phyloP scores from a whole-genome alignment of 1,140 invertebrate species.

The Papilio polytes region DNA sequence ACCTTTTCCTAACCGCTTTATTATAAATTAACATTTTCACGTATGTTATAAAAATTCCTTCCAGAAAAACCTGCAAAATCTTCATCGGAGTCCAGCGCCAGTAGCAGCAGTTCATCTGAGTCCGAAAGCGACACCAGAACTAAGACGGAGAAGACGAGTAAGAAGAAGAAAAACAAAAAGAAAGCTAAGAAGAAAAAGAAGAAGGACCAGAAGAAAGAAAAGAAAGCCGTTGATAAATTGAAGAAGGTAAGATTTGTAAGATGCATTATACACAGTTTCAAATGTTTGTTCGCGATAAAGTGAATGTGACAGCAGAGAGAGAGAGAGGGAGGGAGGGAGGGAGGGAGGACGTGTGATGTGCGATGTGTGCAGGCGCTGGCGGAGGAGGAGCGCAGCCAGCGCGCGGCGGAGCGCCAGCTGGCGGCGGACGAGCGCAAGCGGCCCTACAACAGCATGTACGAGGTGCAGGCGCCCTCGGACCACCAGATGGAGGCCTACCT shows the following conservation, averaged over 20 bases:
- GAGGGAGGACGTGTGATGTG: no score
- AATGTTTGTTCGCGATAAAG: no score
- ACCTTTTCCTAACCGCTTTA: neutral
- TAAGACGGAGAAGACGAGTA: constrained; percentile 84
- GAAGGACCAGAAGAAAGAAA: constrained; percentile 82
- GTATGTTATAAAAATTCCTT: constrained; percentile 26
- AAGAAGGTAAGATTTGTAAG: constrained; percentile 71
- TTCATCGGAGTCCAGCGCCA: constrained; percentile 65
- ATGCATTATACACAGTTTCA: no score
- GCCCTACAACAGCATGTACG: constrained; percentile 95
- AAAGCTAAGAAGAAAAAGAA: constrained; percentile 86
- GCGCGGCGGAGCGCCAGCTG: constrained; percentile 87
- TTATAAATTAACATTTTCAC: constrained; percentile 13
- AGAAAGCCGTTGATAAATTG: constrained; percentile 85
- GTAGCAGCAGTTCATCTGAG: constrained; percentile 65
- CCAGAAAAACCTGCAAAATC: constrained; percentile 55
- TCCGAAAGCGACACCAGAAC: constrained; percentile 79
- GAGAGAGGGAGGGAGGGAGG: no score
- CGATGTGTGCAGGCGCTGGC: constrained; percentile 85
- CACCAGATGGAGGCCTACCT: constrained; percentile 97
- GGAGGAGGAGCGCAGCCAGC: constrained; percentile 87
- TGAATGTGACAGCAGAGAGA: neutral
- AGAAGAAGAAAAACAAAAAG: constrained; percentile 88
- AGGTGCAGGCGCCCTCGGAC: constrained; percentile 92
- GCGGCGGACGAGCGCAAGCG: constrained; percentile 94